These are phyloP conservation scores for Hyles lineata DNA, from an alignment of 2,888 invertebrate species.

Conservation along the genomic window DNA sequence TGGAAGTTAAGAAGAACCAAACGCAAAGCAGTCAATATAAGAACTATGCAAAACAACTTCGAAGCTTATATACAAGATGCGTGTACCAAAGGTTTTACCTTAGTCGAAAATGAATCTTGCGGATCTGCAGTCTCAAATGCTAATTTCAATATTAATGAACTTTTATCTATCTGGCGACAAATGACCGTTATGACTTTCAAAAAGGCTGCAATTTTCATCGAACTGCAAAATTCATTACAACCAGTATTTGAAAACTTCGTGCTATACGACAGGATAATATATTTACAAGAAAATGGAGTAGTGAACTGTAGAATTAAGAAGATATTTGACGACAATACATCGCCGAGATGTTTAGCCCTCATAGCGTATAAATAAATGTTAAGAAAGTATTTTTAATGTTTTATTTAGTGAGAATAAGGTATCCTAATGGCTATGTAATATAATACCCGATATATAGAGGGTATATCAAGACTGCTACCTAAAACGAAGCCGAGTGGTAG, in stretches of 20 bases:
- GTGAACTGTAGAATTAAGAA: constrained; percentile 74
- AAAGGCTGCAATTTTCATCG: constrained; percentile 67
- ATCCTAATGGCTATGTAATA: too few species aligned
- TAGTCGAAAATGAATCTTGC: constrained; percentile 44
- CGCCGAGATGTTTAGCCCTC: constrained; percentile 88
- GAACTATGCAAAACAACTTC: constrained; percentile 60
- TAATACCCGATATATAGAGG: too few species aligned
- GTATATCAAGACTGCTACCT: too few species aligned
- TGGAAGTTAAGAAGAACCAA: constrained; percentile 71
- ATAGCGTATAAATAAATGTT: constrained; percentile 78
- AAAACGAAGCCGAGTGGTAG: too few species aligned
- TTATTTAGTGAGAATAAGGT: constrained; percentile 2
- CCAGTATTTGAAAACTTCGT: constrained; percentile 72
- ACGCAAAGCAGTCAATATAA: constrained; percentile 71
- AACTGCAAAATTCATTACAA: constrained; percentile 68
- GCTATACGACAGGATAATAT: constrained; percentile 68
- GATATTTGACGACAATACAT: constrained; percentile 85
- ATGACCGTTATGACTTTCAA: constrained; percentile 49
- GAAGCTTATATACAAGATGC: constrained; percentile 63
- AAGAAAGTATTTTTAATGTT: constrained; percentile 22
- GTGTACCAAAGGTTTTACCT: constrained; percentile 55
- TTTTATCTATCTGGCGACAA: constrained; percentile 63
- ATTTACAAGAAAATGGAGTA: constrained; percentile 67
- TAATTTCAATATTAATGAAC: constrained; percentile 55
- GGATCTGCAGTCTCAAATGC: constrained; percentile 35